Evolutionary conservation across 2,888 invertebrate species (phyloP), one percentile per base, ranked within the genome.

Genomic region (Chirona hameri): DNA sequence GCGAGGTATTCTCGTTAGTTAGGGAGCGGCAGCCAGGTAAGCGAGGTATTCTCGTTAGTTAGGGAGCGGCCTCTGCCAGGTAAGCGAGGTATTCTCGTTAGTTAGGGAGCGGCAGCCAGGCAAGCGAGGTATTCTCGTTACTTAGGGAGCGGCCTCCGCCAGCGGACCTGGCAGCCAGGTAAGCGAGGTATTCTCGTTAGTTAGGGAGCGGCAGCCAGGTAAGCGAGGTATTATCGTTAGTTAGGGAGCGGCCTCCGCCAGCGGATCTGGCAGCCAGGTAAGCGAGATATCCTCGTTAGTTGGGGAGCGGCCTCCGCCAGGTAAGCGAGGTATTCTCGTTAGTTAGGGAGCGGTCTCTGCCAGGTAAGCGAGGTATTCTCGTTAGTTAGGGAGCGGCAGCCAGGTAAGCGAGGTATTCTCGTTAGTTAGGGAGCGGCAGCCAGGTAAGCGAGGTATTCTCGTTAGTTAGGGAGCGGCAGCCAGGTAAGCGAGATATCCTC

Each of bases 91-190:
- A 39, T 24, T 29, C 39, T 39, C 39, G 39, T n/a, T n/a, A n/a
- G n/a, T n/a, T n/a, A n/a, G n/a, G n/a, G n/a, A n/a, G n/a, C n/a
- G 65, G 85, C 86, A n/a, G 86, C 86, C 31, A 81, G 84, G 48
- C 79, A 0, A 76, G 39, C 2, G 39, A 46, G 39, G 31, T 60
- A 39, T 24, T 29, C 39, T 39, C 39, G 39, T n/a, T n/a, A n/a
- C n/a, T n/a, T n/a, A n/a, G 15, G 52, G 52, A 12, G 82, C 81
- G 80, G 79, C 65, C 82, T n/a, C 79, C 57, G 29, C 24, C 80
- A 81, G 83, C 85, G 86, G 86, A 85, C 80, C 86, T 86, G 65
- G 85, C 86, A n/a, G 86, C 86, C 31, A 81, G 84, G 48, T 80
- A 0, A 76, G 39, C 2, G 39, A 46, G 39, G 31, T 60, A 39